These are phyloP conservation scores for Drosophila malerkotliana DNA, from an alignment of 1,140 invertebrate genomes.

Conservation along the genomic window DNA sequence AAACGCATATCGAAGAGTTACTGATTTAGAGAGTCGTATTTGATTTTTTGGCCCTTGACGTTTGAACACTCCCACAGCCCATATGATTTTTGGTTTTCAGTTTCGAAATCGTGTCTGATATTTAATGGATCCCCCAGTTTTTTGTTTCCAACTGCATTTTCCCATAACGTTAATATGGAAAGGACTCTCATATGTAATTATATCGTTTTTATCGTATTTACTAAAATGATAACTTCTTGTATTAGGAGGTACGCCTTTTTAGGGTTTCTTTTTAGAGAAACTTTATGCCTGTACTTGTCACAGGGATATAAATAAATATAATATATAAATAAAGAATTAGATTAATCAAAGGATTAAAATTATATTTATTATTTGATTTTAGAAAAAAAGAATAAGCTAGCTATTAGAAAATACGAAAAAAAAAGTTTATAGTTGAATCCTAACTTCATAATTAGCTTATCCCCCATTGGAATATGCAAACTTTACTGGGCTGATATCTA, in stretches of 20 bases:
- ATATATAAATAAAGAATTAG: no score
- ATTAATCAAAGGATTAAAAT: no score
- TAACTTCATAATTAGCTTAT: no score
- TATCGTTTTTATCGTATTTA: neutral
- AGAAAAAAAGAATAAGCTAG: no score
- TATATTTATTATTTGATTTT: no score
- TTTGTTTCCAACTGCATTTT: slow-evolving; percentile 17
- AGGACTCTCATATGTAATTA: neutral
- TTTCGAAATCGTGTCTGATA: slow-evolving; percentile 11
- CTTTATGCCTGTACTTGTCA: neutral
- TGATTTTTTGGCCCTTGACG: slow-evolving; percentile 34
- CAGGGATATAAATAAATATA: no score
- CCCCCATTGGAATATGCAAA: no score
- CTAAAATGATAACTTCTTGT: neutral
- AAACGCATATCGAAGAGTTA: slow-evolving; percentile 20
- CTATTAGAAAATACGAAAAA: no score
- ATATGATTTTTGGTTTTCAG: neutral
- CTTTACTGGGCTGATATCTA: no score
- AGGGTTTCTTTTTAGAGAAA: neutral
- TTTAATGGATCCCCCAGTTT: neutral
- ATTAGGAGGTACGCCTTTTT: neutral
- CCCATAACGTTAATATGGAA: slow-evolving; percentile 11
- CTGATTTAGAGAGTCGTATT: slow-evolving; percentile 20
- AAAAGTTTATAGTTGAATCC: no score
- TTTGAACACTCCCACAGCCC: slow-evolving; percentile 38